Base-by-base conservation (phyloP, 2,888 invertebrate genomes). In the Parnassius mnemosyne region DNA sequence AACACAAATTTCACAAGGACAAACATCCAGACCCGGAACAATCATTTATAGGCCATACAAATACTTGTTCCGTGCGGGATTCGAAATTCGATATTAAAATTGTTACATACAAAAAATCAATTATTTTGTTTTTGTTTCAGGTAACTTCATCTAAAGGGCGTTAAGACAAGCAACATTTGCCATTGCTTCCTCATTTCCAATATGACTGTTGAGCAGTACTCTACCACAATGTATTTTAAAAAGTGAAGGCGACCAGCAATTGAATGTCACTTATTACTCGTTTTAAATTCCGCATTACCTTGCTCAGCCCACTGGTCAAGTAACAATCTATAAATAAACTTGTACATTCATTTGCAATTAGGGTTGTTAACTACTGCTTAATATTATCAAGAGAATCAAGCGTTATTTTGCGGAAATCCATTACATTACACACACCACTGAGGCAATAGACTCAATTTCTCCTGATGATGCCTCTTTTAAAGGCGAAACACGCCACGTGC, bases 241-340 rank as follows among this genome's bases (percentile, higher is more conserved):
- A 64, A 68, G 69, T 72, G 83, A 84, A 83, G 83, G 85, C 67
- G 72, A 77, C 75, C 81, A 44, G 67, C 75, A 71, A 67, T 74
- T 81, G 75, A 83, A 84, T 83, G 81, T 74, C 81, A 82, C 76
- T 82, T 74, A 81, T 69, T 68, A 50, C 72, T 71, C 34, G 66
- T 58, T 59, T 57, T 72, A 64, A 74, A 78, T 83, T 85, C 83
- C 80, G 81, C 59, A 57, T 80, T 75, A 69, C 86, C 87, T 85
- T 84, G 82, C 66, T 53, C 57, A 53, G 59, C 44, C n/a, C 50
- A 54, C 53, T 58, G 43, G 62, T 58, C 58, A 16, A 44, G 58
- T 49, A 54, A 62, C 58, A 43, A 51, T 55, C 58, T 12, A 62
- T 52, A 34, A 34, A 34, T 34, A 34, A 34, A 34, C 1, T 34